phyloP scores from a whole-genome alignment of 2,888 invertebrate species.

The Rhamnusium bicolor region DNA sequence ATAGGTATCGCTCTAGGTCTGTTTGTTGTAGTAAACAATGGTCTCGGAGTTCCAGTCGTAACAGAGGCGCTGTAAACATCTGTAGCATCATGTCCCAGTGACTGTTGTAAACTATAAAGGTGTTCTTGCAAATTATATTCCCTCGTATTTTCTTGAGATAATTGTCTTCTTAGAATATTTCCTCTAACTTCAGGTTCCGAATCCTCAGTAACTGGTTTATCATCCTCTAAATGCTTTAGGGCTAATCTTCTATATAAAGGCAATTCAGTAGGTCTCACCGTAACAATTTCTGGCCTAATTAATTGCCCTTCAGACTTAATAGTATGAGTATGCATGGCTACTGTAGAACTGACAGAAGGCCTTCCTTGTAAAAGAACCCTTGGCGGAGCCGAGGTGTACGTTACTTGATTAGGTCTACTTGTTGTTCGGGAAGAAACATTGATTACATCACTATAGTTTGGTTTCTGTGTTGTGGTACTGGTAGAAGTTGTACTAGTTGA shows the following conservation, averaged over 20 bases:
- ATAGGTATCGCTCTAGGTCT: slow-evolving; percentile 71
- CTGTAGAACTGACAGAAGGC: slow-evolving; percentile 59
- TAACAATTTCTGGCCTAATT: slow-evolving; percentile 63
- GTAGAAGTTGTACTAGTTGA: no score
- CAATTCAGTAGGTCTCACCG: slow-evolving; percentile 62
- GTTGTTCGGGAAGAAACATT: slow-evolving; percentile 62
- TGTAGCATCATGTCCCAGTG: slow-evolving; percentile 77
- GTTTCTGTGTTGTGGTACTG: slow-evolving; percentile 64
- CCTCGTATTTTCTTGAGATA: slow-evolving; percentile 74
- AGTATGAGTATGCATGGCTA: slow-evolving; percentile 43
- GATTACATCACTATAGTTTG: slow-evolving; percentile 61
- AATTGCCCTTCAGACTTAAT: slow-evolving; percentile 66
- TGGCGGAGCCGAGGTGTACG: slow-evolving; percentile 67
- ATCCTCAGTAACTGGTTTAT: slow-evolving; percentile 75
- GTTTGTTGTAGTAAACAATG: slow-evolving; percentile 80
- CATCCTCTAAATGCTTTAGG: slow-evolving; percentile 63
- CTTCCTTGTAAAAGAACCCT: slow-evolving; percentile 65
- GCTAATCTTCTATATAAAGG: slow-evolving; percentile 60
- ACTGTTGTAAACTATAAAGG: slow-evolving; percentile 75
- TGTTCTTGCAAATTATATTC: slow-evolving; percentile 73
- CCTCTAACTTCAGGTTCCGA: slow-evolving; percentile 71
- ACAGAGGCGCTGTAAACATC: slow-evolving; percentile 81
- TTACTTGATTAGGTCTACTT: slow-evolving; percentile 63
- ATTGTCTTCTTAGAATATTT: slow-evolving; percentile 77
- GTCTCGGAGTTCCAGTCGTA: slow-evolving; percentile 78